Evolutionary conservation across 2,888 invertebrate species (phyloP).

Genomic region (Phortica magna): DNA sequence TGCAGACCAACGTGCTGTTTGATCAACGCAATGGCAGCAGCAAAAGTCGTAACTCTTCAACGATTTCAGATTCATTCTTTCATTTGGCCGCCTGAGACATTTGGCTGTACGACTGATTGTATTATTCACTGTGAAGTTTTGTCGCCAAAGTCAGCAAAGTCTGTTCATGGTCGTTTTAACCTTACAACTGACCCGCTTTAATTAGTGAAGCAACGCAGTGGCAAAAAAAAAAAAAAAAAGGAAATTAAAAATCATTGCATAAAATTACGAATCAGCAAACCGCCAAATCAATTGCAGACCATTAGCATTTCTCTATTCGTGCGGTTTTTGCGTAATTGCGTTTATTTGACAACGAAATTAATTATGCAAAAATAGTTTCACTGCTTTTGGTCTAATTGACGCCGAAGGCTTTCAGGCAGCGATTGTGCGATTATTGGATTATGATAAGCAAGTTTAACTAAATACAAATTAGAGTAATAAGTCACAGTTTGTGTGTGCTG

Average conservation of each 20-base stretch:
- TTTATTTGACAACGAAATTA: constrained; percentile 12
- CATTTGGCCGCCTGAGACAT: too few species aligned
- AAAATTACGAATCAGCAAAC: background rate
- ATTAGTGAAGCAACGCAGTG: background rate
- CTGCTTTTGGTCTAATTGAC: constrained; percentile 2
- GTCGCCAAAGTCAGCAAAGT: too few species aligned
- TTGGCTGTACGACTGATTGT: too few species aligned
- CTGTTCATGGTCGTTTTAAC: too few species aligned
- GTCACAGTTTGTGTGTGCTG: too few species aligned
- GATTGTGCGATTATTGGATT: background rate
- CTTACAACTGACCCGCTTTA: background rate
- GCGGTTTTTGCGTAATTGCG: constrained; percentile 18
- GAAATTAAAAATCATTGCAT: background rate
- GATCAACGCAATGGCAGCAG: too few species aligned
- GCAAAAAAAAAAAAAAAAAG: background rate
- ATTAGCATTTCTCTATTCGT: constrained; percentile 9
- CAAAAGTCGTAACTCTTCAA: too few species aligned
- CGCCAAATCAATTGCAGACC: constrained; percentile 4
- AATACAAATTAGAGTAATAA: background rate
- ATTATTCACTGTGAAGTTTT: too few species aligned
- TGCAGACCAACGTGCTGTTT: too few species aligned
- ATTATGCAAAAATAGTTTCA: constrained; percentile 19
- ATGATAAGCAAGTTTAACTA: background rate
- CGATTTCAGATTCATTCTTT: too few species aligned
- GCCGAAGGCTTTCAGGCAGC: background rate